Conservation (phyloP, 2,113 vertebrate species). For the Anhinga anhinga region DNA sequence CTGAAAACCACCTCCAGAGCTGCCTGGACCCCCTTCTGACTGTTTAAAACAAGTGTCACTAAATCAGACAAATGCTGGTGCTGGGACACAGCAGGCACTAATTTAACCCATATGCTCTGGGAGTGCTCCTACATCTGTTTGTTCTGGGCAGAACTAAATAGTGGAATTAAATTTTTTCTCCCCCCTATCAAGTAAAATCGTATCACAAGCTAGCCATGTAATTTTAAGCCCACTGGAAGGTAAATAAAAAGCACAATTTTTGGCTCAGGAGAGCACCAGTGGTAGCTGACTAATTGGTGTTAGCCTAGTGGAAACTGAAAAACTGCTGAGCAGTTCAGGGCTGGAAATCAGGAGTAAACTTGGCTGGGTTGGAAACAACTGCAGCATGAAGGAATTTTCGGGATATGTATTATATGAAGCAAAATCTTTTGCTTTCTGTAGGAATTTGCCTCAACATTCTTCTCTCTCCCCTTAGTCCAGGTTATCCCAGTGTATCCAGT, state of each 20-base stretch:
- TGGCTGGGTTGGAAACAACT: background rate
- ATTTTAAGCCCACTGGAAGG: background rate
- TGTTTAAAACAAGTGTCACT: slow-evolving; percentile 53
- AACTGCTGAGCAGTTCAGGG: background rate
- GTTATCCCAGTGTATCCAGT: background rate
- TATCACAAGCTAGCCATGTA: background rate
- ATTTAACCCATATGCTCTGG: slow-evolving; percentile 68
- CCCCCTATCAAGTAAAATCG: background rate
- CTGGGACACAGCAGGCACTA: slow-evolving; percentile 58
- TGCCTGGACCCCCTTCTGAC: slow-evolving; percentile 19
- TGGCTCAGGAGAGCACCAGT: background rate
- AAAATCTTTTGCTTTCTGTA: background rate
- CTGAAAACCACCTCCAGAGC: slow-evolving; percentile 44
- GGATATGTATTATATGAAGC: background rate
- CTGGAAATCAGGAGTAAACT: background rate
- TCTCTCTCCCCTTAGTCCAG: background rate
- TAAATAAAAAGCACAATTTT: background rate
- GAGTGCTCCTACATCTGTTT: slow-evolving; percentile 49
- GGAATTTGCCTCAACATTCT: background rate
- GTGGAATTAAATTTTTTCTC: background rate
- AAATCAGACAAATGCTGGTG: slow-evolving; percentile 51
- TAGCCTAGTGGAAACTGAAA: background rate
- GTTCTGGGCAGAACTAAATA: slow-evolving; percentile 31
- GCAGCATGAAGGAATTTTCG: background rate
- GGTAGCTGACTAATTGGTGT: background rate